Conservation (phyloP, 2,113 vertebrate species). For the Zapus hudsonius region DNA sequence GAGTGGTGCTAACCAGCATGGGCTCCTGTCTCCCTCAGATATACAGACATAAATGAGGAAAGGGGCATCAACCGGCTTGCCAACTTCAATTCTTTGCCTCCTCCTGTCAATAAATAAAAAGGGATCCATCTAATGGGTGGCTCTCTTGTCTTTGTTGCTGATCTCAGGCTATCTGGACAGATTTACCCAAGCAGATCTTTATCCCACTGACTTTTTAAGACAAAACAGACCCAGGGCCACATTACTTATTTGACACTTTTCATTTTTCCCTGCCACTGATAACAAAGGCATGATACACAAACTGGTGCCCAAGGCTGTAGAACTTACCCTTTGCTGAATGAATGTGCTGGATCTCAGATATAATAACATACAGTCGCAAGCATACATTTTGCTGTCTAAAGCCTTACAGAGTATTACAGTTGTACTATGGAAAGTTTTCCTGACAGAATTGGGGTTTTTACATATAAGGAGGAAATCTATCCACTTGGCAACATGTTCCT, state of each 20-base stretch:
- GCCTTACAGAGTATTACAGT: slow-evolving; percentile 18
- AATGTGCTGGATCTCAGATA: not conserved
- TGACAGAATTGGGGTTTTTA: not conserved
- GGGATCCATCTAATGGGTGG: slow-evolving; percentile 36
- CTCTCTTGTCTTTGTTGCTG: not conserved
- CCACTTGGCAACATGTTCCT: not conserved
- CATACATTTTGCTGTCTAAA: slow-evolving; percentile 34
- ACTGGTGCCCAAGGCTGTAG: not conserved
- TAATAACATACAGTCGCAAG: not conserved
- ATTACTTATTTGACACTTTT: not conserved
- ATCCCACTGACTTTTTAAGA: slow-evolving; percentile 31
- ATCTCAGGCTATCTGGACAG: slow-evolving; percentile 53
- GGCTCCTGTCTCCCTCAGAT: slow-evolving; percentile 15
- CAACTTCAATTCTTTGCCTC: slow-evolving; percentile 53
- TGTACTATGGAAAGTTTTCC: not conserved
- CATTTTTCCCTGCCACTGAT: not conserved
- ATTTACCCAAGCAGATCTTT: slow-evolving; percentile 45
- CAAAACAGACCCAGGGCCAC: not conserved
- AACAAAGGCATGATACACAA: slow-evolving; percentile 26
- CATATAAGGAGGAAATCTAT: slow-evolving; percentile 5
- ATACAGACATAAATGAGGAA: slow-evolving; percentile 34
- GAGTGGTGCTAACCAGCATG: slow-evolving; percentile 26
- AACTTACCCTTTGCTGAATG: slow-evolving; percentile 23
- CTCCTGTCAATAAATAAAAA: slow-evolving; percentile 33
- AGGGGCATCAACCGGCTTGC: slow-evolving; percentile 20